A percentile compares a stretch with the other conserved stretches of the same genome.
phyloP scores from a whole-genome alignment of 1,140 invertebrate genomes.

The Micrasema minimum region DNA sequence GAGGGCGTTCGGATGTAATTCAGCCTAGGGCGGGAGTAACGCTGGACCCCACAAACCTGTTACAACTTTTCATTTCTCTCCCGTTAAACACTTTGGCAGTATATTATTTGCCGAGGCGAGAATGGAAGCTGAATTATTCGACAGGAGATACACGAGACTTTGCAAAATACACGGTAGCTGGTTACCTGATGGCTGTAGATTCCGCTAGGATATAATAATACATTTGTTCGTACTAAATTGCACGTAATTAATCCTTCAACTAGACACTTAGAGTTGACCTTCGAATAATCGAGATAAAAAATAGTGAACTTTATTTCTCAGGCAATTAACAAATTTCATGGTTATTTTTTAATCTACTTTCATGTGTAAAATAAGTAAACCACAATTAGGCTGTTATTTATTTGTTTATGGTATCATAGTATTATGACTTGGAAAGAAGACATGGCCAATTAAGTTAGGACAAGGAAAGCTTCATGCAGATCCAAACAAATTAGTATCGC shows the following conservation, averaged over 20 bases:
- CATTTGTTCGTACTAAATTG: too few species aligned
- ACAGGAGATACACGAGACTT: not conserved
- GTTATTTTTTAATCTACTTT: too few species aligned
- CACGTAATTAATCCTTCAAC: too few species aligned
- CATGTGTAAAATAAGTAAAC: too few species aligned
- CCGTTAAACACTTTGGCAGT: constrained; percentile 15
- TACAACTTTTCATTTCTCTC: constrained; percentile 42
- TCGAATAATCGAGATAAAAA: too few species aligned
- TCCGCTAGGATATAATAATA: too few species aligned
- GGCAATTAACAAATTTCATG: too few species aligned
- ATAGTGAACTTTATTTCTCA: too few species aligned
- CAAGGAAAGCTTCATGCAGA: constrained; percentile 44
- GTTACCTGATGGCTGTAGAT: too few species aligned
- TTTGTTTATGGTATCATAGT: too few species aligned
- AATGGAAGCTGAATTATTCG: constrained; percentile 15
- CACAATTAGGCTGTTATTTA: too few species aligned
- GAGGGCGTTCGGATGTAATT: constrained; percentile 13
- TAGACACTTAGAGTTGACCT: too few species aligned
- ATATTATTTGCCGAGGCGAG: constrained; percentile 31
- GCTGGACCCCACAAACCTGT: constrained; percentile 33
- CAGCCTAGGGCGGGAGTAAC: constrained; percentile 1
- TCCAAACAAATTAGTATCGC: constrained; percentile 49
- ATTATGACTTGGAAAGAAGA: constrained; percentile 51
- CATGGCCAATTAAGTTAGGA: constrained; percentile 52
- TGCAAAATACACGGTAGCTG: not conserved